phyloP scores from a whole-genome alignment of 2,888 invertebrate species.

The Pandemis heparana region DNA sequence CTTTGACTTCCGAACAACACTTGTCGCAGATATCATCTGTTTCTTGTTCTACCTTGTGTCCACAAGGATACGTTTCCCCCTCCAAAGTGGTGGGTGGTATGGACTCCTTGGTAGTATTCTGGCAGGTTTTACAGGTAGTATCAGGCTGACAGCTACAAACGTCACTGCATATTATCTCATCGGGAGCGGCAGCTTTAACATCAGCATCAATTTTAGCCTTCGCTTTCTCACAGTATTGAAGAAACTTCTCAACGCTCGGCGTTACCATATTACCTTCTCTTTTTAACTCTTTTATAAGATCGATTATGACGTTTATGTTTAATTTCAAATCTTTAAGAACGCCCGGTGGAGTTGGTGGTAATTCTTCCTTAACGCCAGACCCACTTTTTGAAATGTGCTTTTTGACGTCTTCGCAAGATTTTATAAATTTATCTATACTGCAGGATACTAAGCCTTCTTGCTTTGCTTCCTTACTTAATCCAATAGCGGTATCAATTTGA shows the following conservation, averaged over 20 bases:
- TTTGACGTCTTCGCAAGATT: conserved; percentile 55
- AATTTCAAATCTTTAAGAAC: neutral
- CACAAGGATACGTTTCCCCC: neutral
- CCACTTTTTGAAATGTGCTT: neutral
- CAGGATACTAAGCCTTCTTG: conserved; percentile 51
- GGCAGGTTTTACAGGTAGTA: neutral
- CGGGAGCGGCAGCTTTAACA: neutral
- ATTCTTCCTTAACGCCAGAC: neutral
- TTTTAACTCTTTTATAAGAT: neutral
- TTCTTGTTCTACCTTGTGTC: neutral
- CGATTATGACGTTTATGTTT: conserved; percentile 1
- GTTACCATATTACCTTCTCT: neutral
- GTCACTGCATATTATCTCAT: neutral
- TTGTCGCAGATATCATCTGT: neutral
- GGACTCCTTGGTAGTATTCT: neutral
- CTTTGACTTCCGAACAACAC: neutral
- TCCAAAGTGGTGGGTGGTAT: neutral
- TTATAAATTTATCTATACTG: conserved; percentile 56
- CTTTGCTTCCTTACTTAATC: conserved; percentile 53
- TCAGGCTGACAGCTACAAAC: neutral
- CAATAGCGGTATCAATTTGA: conserved; percentile 54
- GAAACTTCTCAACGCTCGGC: conserved; percentile 5
- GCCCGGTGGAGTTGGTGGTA: neutral
- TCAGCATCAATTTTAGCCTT: conserved; percentile 33
- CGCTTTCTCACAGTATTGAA: conserved; percentile 25